These are phyloP conservation scores for Chrysolina oricalcia DNA, from an alignment of 2,888 invertebrate species.

Conservation along the genomic window DNA sequence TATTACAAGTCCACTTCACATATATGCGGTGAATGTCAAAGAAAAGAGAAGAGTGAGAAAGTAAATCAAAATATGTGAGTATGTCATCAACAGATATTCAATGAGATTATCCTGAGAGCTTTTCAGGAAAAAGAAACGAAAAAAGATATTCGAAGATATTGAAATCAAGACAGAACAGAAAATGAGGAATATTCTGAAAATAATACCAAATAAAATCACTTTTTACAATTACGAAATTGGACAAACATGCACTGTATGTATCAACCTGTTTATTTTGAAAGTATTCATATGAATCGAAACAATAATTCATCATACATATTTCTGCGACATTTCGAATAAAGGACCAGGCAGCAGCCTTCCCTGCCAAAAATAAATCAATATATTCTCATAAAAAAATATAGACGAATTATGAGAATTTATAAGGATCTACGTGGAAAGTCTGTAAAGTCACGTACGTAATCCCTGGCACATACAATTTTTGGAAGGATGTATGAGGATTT, in stretches of 20 bases:
- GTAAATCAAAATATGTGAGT: slow-evolving; percentile 30
- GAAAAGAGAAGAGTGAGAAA: slow-evolving; percentile 4
- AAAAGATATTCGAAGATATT: not conserved
- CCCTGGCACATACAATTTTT: too few relatives aligned
- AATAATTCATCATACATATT: too few relatives aligned
- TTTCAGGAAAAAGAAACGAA: slow-evolving; percentile 15
- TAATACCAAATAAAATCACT: slow-evolving; percentile 62
- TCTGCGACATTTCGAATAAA: too few relatives aligned
- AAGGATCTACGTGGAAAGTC: too few relatives aligned
- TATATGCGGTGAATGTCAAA: slow-evolving; percentile 29
- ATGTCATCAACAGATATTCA: not conserved
- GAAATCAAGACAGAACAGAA: not conserved
- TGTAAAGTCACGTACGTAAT: too few relatives aligned
- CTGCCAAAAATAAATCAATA: too few relatives aligned
- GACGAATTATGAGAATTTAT: too few relatives aligned
- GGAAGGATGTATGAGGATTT: too few relatives aligned
- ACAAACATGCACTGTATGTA: slow-evolving; percentile 65
- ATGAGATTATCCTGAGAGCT: not conserved
- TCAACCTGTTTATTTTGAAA: too few relatives aligned
- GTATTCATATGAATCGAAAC: too few relatives aligned
- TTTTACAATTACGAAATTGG: slow-evolving; percentile 68
- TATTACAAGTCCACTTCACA: slow-evolving; percentile 7
- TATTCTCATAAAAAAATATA: too few relatives aligned
- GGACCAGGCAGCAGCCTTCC: too few relatives aligned
- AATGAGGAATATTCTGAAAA: slow-evolving; percentile 50